phyloP scores from a whole-genome alignment of 2,888 invertebrate genomes.

The Acrobasis consociella region DNA sequence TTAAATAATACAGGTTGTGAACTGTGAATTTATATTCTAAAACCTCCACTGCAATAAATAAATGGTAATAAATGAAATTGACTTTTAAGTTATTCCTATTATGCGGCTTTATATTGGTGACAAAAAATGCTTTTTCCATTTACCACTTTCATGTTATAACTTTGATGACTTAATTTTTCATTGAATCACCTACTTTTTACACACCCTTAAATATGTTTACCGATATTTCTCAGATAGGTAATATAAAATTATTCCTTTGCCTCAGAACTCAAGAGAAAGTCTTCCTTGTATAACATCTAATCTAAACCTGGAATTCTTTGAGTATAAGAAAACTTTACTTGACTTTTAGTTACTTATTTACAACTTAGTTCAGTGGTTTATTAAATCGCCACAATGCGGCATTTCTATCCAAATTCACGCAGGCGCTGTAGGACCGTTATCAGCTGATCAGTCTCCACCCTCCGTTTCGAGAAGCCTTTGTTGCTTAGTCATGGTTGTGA shows the following conservation, averaged over 20 bases:
- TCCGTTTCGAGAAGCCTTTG: constrained; percentile 32
- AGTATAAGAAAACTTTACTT: not conserved
- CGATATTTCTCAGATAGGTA: no score
- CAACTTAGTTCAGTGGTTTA: not conserved
- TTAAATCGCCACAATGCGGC: constrained; percentile 31
- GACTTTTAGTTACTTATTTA: no score
- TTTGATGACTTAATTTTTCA: no score
- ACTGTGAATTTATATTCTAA: not conserved
- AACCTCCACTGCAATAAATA: constrained; percentile 7
- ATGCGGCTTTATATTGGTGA: no score
- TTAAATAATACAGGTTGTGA: constrained; percentile 1
- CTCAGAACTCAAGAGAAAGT: no score
- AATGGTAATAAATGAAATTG: not conserved
- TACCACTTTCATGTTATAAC: no score
- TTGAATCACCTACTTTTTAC: no score
- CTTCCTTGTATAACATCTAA: no score
- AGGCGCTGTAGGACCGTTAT: constrained; percentile 50
- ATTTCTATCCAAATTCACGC: constrained; percentile 45
- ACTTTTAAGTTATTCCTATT: not conserved
- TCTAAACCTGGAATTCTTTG: no score
- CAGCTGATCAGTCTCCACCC: constrained; percentile 65
- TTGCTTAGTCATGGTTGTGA: constrained; percentile 45
- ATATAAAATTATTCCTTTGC: no score
- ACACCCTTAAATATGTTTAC: no score
- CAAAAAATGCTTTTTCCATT: no score